Evolutionary conservation across 1,140 invertebrate genomes (phyloP).

Genomic region (Coelopa frigida): DNA sequence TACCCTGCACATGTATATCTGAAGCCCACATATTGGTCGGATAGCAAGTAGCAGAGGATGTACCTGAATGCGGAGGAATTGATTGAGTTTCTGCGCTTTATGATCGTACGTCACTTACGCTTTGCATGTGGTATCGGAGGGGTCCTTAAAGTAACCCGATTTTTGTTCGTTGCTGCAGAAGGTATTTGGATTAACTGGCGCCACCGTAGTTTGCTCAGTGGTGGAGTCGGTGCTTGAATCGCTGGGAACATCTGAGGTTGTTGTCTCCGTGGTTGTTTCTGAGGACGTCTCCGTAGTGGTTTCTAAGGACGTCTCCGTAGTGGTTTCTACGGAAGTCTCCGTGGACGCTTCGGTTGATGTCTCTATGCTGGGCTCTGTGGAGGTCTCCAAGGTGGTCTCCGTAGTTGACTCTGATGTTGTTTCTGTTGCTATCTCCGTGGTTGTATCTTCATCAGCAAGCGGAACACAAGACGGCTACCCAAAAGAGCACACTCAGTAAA

Average conservation of each 20-base stretch:
- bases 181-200: background rate
- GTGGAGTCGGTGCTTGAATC: background rate
- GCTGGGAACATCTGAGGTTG: background rate
- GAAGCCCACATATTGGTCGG: conserved; percentile 7
- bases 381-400: background rate
- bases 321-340: background rate
- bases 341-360: background rate
- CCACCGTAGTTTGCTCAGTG: background rate
- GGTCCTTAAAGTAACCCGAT: conserved; percentile 1
- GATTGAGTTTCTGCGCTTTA: conserved; percentile 1
- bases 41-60: conserved; percentile 4
- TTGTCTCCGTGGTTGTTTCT: background rate
- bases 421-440: background rate
- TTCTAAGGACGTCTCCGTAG: background rate
- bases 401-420: conserved; percentile 1
- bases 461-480: conserved; percentile 1
- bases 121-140: conserved; percentile 1
- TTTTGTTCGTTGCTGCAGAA: background rate
- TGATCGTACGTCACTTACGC: conserved; percentile 1
- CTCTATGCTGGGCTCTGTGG: background rate
- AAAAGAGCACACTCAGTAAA: background rate
- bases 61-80: conserved; percentile 2
- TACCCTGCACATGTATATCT: conserved; percentile 5
- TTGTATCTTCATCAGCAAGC: background rate
- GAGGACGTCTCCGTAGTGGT: background rate